Percentiles rank a stretch among this genome's conserved stretches.
These are phyloP conservation scores for Clarias fuscus DNA, from an alignment of 2,797 vertebrate genomes.

Conservation along the genomic window DNA sequence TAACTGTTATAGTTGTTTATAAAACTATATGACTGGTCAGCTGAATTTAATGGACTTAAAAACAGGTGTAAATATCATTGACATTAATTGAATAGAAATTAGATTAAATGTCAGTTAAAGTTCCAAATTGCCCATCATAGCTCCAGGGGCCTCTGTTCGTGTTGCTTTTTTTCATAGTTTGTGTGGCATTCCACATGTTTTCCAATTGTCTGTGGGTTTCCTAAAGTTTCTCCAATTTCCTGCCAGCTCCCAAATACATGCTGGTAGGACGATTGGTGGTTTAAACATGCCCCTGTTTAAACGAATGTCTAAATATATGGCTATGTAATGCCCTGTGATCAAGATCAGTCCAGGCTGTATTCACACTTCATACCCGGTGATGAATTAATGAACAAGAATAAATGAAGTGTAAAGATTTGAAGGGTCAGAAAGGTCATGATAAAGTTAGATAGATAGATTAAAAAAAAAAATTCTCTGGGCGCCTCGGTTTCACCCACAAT, in stretches of 20 bases:
- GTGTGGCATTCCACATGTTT: neutral
- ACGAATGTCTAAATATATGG: neutral
- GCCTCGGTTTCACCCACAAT: too few relatives aligned
- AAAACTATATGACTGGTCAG: neutral
- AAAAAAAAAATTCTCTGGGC: too few relatives aligned
- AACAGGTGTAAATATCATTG: neutral
- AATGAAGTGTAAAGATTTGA: neutral
- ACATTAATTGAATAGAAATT: too few relatives aligned
- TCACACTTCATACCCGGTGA: neutral
- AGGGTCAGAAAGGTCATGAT: neutral
- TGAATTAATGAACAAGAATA: neutral
- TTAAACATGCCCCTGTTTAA: neutral
- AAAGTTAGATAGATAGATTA: neutral
- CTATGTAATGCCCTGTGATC: neutral
- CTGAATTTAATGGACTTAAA: neutral
- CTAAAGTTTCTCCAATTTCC: neutral
- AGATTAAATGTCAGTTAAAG: neutral
- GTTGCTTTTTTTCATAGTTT: neutral
- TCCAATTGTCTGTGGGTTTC: neutral
- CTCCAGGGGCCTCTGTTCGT: neutral
- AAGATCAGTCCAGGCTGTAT: slow-evolving; percentile 2
- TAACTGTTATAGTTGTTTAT: neutral
- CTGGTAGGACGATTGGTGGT: neutral
- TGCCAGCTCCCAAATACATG: neutral
- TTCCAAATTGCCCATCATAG: neutral